Conservation (phyloP, 2,113 vertebrate genomes). For the Sorex araneus region DNA sequence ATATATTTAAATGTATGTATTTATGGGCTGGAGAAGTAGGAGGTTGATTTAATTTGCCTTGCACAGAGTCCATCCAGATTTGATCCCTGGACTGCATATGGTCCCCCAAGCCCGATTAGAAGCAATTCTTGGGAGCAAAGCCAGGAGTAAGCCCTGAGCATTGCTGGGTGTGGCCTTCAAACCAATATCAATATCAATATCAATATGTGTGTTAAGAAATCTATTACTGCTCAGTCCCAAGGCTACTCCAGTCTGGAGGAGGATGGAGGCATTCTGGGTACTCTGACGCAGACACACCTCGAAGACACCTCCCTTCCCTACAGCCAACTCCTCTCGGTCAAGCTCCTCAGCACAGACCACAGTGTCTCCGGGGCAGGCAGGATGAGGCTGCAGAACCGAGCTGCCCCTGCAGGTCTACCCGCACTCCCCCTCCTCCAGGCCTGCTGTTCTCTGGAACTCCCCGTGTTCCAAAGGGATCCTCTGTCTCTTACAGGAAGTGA, state of each 20-base stretch:
- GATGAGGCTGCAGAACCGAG: background rate
- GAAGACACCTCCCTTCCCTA: background rate
- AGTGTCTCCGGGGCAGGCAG: background rate
- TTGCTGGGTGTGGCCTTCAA: no score
- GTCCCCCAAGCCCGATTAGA: no score
- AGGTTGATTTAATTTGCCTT: no score
- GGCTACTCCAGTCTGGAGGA: background rate
- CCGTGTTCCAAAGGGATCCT: background rate
- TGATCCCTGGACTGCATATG: no score
- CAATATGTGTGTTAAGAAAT: no score
- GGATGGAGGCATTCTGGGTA: background rate
- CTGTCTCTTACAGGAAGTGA: background rate
- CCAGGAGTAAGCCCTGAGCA: no score
- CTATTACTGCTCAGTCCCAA: background rate
- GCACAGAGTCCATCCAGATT: no score
- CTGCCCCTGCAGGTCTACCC: background rate
- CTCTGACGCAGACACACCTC: no score
- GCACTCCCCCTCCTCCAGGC: background rate
- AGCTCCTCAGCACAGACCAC: background rate
- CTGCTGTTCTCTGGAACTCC: slow-evolving; percentile 36
- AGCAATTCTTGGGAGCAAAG: no score
- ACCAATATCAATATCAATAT: no score
- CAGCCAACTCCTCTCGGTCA: background rate
- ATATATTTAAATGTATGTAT: no score
- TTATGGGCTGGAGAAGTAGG: no score